Evolutionary conservation across 2,888 invertebrate species (phyloP).

Genomic region (Thecocarcelia acutangulata): DNA sequence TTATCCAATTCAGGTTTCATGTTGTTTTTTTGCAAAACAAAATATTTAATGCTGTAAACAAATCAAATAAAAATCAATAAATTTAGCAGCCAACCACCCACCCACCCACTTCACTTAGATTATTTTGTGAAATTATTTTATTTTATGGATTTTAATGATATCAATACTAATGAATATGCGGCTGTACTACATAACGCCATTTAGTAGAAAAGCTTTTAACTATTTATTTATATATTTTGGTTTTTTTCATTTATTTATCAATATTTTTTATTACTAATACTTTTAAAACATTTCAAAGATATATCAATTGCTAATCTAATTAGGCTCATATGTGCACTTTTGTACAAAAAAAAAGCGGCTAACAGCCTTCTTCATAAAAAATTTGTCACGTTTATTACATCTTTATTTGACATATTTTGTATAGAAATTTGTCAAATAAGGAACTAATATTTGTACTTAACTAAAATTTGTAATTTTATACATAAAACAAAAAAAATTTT

Average conservation of each 20-base stretch:
- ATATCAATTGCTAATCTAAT: constrained; percentile 29
- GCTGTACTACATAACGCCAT: constrained; percentile 54
- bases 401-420: too few relatives aligned
- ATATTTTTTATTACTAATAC: background rate
- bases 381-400: too few relatives aligned
- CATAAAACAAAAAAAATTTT: too few relatives aligned
- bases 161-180: constrained; percentile 33
- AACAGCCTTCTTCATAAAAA: too few relatives aligned
- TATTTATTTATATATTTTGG: constrained; percentile 11
- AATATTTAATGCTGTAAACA: constrained; percentile 17
- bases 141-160: background rate
- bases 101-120: constrained; percentile 33
- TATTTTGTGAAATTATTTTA: constrained; percentile 38
- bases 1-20: constrained; percentile 9
- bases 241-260: background rate
- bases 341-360: too few relatives aligned
- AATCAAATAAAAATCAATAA: background rate
- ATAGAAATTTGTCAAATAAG: too few relatives aligned
- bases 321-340: too few relatives aligned
- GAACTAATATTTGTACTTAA: too few relatives aligned
- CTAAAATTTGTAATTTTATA: too few relatives aligned
- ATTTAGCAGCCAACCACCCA: background rate
- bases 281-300: constrained; percentile 2
- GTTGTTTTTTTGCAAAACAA: constrained; percentile 25
- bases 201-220: constrained; percentile 54